Conservation (phyloP, 2,797 vertebrate genomes). For the Falco peregrinus region DNA sequence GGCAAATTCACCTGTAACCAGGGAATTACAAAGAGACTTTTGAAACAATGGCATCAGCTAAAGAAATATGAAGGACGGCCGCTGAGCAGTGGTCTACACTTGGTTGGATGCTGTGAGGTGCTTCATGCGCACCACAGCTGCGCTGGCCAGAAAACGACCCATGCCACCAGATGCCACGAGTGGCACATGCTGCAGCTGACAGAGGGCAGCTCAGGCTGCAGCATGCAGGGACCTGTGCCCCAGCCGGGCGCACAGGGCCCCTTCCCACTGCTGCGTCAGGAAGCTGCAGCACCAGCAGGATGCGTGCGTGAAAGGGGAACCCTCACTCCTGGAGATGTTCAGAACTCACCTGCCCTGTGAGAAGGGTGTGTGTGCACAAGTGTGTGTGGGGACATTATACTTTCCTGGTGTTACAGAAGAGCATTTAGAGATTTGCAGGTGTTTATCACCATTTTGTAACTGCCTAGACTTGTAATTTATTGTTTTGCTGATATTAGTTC, state of each 20-base stretch:
- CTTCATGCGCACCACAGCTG: accelerated
- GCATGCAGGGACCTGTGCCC: background rate
- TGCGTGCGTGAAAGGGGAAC: background rate
- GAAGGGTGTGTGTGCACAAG: background rate
- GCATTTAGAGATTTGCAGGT: background rate
- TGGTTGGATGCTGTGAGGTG: background rate
- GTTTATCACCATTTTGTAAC: background rate
- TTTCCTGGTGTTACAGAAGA: background rate
- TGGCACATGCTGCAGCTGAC: accelerated
- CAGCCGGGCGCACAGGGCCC: background rate
- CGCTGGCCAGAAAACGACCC: accelerated
- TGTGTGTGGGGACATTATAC: accelerated
- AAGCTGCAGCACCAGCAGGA: background rate
- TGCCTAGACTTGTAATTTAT: background rate
- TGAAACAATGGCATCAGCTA: background rate
- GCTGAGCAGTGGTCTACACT: background rate
- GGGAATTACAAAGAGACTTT: background rate
- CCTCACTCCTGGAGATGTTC: accelerated
- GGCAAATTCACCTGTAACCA: background rate
- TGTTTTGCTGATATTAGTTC: background rate
- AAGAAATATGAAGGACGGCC: background rate
- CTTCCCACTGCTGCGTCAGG: accelerated
- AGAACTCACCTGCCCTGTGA: background rate
- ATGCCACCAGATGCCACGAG: background rate
- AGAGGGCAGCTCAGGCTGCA: background rate